A percentile compares a stretch with the other conserved stretches of the same genome.
Evolutionary conservation across 1,140 invertebrate species (phyloP).

Genomic region (Papilio dardanus): DNA sequence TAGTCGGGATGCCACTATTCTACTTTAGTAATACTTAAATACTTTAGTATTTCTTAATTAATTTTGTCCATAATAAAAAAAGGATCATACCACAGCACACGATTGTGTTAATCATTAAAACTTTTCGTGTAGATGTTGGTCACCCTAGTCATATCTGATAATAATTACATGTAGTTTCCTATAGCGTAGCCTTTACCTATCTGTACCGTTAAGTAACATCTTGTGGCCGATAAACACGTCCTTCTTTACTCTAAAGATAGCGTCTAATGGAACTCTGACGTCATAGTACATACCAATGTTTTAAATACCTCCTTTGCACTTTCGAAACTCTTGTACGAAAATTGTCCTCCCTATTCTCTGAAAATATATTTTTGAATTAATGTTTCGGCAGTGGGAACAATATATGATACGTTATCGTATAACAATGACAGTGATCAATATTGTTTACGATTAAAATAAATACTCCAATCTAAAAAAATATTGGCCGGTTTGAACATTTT

Average conservation of each 20-base stretch:
- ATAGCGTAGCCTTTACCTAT: constrained; percentile 48
- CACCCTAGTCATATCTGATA: constrained; percentile 59
- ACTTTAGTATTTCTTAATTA: too few relatives aligned
- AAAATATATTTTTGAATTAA: not conserved
- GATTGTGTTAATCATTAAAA: not conserved
- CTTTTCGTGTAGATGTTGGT: not conserved
- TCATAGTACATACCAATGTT: constrained; percentile 14
- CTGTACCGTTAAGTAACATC: constrained; percentile 49
- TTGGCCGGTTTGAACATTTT: not conserved
- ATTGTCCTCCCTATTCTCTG: too few relatives aligned
- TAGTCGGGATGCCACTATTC: too few relatives aligned
- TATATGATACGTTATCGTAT: constrained; percentile 47
- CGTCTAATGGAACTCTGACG: constrained; percentile 36
- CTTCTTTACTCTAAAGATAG: constrained; percentile 41
- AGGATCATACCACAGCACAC: too few relatives aligned
- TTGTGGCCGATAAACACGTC: constrained; percentile 47
- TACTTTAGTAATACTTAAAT: too few relatives aligned
- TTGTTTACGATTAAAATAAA: not conserved
- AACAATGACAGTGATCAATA: constrained; percentile 52
- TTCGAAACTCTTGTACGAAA: not conserved
- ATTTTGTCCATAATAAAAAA: too few relatives aligned
- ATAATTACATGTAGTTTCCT: constrained; percentile 59
- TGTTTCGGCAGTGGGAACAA: not conserved
- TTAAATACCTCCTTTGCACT: not conserved
- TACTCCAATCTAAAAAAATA: not conserved